Evolutionary conservation across 2,113 vertebrate species (phyloP), one percentile per base, ranked within the genome.

Genomic region (Zapornia atra): DNA sequence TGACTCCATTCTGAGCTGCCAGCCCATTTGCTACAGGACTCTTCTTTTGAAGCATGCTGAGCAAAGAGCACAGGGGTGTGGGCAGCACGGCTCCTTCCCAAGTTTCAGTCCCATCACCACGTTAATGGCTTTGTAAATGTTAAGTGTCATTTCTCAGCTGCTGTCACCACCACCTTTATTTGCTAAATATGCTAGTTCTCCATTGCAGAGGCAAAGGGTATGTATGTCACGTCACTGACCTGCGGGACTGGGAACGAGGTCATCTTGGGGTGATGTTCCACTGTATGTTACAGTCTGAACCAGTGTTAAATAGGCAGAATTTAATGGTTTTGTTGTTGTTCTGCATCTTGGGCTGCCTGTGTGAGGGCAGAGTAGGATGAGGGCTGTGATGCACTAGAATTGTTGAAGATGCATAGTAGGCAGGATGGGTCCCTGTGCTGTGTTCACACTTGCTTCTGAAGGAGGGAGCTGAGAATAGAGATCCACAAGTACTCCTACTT

Each of bases 81-180:
- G 90, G 64, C 81, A 80, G 86, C 92, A 68, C 73, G 12, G 61
- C 93, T 90, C 82, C 89, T 95, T 66, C 90, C 77, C 73, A 4
- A n/a, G 25, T 89, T 82, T 85, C 70, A 29, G 73, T 19, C 46
- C 78, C 92, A 50, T 59, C 90, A 19, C 44, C 96, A 78, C 15
- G 8, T 88, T 59, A 77, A 84, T 46, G 38, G 82, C 95, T 96
- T 96, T 94, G 95, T 97, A 97, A 94, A 95, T 91, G 90, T 88
- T 12, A 22, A 71, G 46, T 83, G 86, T 93, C 80, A 85, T 81
- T 84, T 76, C 82, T 91, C 15, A 84, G 86, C 82, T 88, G 86
- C 86, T 90, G 73, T 70, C 85, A 91, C 92, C 81, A 48, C 77
- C 94, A 61, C 79, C 65, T 96, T 92, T 75, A 56, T 95, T 97